phyloP scores from a whole-genome alignment of 64 coral and sea anemone species.

The Stylophora pistillata region DNA sequence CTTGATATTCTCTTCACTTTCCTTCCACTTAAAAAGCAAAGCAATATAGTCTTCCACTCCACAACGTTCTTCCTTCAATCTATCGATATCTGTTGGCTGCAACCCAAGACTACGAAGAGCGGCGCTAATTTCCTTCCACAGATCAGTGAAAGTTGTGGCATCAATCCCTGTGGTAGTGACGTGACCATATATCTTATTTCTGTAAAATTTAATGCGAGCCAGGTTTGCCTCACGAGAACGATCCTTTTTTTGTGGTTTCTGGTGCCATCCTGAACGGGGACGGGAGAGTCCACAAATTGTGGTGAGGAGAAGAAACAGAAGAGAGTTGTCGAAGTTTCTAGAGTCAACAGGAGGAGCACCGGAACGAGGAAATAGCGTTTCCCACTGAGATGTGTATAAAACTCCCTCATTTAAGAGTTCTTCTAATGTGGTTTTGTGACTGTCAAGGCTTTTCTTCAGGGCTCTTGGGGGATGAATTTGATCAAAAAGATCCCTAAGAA shows the following conservation, averaged over 20 bases:
- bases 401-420: background rate
- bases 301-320: constrained; percentile 49
- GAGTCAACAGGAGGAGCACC: background rate
- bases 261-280: constrained; percentile 61
- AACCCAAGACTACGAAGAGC: constrained; percentile 22
- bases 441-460: too few species aligned
- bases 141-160: constrained; percentile 26
- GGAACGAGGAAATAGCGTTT: background rate
- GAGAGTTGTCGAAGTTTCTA: constrained; percentile 51
- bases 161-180: constrained; percentile 6
- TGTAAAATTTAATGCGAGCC: constrained; percentile 57
- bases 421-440: background rate
- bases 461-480: background rate
- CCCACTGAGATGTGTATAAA: background rate
- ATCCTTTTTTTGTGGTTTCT: constrained; percentile 12
- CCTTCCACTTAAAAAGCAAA: constrained; percentile 11
- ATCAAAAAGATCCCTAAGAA: background rate
- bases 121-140: constrained; percentile 55
- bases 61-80: constrained; percentile 41
- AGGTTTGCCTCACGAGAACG: constrained; percentile 43
- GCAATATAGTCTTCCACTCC: constrained; percentile 15
- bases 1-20: constrained; percentile 25
- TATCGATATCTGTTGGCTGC: constrained; percentile 45
- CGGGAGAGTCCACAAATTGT: constrained; percentile 66
- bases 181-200: constrained; percentile 60